Evolutionary conservation across 64 coral and sea anemone species (phyloP), one percentile per base, ranked within the genome.

Genomic region (Montipora capricornis): DNA sequence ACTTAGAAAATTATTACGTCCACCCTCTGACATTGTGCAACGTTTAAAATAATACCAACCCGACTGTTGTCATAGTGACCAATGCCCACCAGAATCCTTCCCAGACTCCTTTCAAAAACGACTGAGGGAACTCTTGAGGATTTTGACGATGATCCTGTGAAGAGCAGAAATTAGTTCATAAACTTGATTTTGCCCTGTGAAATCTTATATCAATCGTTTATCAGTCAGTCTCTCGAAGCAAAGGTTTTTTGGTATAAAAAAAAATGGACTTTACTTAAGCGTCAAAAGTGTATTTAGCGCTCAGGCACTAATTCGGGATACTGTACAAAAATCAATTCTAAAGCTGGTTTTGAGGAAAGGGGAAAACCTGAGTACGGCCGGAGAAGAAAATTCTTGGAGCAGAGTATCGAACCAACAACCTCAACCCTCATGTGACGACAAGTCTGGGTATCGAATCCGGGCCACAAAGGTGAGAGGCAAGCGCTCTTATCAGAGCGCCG

Each of bases 1-100:
- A 57, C 53, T 57, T 57, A 8, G 6, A 11, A 57, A 57, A 11
- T 6, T 57, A 57, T 8, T 57, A 57, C 11, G 53, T 57, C 11
- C 53, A 57, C 11, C 44, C 16, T 14, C 9, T 4, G 20, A 22
- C 2, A 13, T 11, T 15, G 64, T 17, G 3, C 8, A n/a, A 66
- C 37, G 68, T n/a, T 47, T 20, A 13, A 48, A 70, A 87, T 64
- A 15, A 64, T n/a, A 74, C 90, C 58, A 92, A 95, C 83, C 95
- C 95, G 77, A 97, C 95, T 4, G 95, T 97, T 77, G 95, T 97
- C 95, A 97, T 97, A 78, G 95, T 97, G 88, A 97, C 95, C 19
- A 97, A 29, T 47, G 95, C 95, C 95, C 95, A 97, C 95, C 95
- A 97, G 49, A 97, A 97, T 86, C 95, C 95, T 92, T 97, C 95